These are phyloP conservation scores for Temnothorax unifasciatus DNA, from an alignment of 2,888 invertebrate species.

Conservation along the genomic window DNA sequence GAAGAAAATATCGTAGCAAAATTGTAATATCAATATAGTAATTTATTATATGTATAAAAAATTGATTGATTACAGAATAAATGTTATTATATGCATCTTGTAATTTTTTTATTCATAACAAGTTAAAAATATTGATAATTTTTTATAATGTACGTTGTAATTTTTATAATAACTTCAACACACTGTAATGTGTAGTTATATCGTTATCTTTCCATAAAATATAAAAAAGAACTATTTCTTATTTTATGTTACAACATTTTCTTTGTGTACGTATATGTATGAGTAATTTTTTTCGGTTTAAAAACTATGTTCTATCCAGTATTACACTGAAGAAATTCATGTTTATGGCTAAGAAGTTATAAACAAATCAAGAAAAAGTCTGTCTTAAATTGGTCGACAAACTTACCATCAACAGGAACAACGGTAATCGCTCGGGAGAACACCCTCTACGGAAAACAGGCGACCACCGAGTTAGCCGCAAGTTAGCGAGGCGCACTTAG, in stretches of 20 bases:
- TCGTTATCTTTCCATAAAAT: too few species aligned
- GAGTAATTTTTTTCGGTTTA: neutral
- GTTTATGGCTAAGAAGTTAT: neutral
- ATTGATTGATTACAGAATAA: neutral
- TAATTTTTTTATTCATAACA: neutral
- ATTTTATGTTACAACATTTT: neutral
- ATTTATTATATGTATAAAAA: neutral
- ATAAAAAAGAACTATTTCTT: neutral
- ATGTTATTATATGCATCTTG: neutral
- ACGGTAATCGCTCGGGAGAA: neutral
- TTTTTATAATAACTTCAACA: neutral
- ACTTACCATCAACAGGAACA: conserved; percentile 38
- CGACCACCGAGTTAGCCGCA: conserved; percentile 13
- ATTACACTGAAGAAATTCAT: neutral
- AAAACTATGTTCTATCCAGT: neutral
- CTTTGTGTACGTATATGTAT: neutral
- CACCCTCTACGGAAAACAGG: conserved; percentile 23
- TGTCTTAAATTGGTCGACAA: conserved; percentile 23
- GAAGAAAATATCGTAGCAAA: neutral
- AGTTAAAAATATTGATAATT: neutral
- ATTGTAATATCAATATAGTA: neutral
- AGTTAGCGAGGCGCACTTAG: conserved; percentile 44
- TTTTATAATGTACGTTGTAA: neutral
- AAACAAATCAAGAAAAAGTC: conserved; percentile 14
- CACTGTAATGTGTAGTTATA: too few species aligned